These are phyloP conservation scores for Thunnus maccoyii DNA, from an alignment of 2,113 vertebrate species.

Conservation along the genomic window DNA sequence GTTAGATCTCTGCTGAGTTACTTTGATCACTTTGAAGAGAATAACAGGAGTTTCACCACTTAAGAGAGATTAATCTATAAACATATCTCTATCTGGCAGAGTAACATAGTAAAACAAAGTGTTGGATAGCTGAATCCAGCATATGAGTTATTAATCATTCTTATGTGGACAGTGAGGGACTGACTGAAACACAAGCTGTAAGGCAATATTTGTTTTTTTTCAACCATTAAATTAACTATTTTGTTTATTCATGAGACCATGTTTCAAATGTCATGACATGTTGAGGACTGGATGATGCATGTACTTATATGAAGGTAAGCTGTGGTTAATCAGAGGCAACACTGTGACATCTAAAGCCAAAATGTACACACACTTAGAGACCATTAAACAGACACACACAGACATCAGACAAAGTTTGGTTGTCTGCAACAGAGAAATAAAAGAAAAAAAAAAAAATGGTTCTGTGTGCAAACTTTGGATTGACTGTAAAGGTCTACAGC, in stretches of 20 bases:
- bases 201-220: not conserved
- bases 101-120: not conserved
- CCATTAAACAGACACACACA: not conserved
- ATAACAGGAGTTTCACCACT: not conserved
- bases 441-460: not conserved
- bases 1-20: too few relatives aligned
- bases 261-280: not conserved
- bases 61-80: not conserved
- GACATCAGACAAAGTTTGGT: not conserved
- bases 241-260: not conserved
- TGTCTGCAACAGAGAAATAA: too few relatives aligned
- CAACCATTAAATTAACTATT: not conserved
- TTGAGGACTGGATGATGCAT: not conserved
- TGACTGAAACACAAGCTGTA: not conserved
- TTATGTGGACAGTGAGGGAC: not conserved
- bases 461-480: not conserved
- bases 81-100: not conserved
- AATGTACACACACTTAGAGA: not conserved
- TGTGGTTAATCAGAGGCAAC: not conserved
- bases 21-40: not conserved
- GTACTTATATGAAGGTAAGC: not conserved
- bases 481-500: not conserved
- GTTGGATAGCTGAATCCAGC: not conserved
- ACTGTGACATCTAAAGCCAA: slow-evolving; percentile 6
- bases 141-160: too few relatives aligned